phyloP scores from a whole-genome alignment of 2,113 vertebrate genomes.

The Centrocercus urophasianus region DNA sequence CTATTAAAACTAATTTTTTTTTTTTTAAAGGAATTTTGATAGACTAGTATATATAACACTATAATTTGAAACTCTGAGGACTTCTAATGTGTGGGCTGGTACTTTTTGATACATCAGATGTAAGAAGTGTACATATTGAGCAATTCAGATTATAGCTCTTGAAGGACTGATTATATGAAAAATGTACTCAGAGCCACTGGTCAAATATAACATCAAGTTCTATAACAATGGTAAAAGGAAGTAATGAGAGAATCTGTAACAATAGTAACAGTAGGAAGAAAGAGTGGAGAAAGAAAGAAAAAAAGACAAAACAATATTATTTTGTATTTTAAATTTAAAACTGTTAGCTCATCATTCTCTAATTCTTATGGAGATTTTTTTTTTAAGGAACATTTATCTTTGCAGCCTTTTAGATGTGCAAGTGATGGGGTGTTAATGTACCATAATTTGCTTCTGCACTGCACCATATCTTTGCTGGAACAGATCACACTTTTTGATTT shows the following conservation, averaged over 20 bases:
- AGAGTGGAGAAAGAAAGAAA: not conserved
- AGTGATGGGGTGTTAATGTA: constrained; percentile 42
- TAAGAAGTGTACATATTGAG: not conserved
- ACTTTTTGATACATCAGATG: not conserved
- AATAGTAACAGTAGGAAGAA: not conserved
- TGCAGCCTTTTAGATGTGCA: not conserved
- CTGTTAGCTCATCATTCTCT: not conserved
- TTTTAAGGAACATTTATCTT: constrained; percentile 32
- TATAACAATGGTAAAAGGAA: not conserved
- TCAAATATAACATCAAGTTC: not conserved
- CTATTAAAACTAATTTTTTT: not conserved
- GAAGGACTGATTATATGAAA: not conserved
- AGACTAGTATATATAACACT: not conserved
- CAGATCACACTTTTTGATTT: constrained; percentile 26
- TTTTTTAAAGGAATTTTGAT: not conserved
- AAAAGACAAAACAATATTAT: not conserved
- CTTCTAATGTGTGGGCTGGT: not conserved
- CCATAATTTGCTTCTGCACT: constrained; percentile 24
- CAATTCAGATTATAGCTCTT: not conserved
- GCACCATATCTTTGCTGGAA: constrained; percentile 40
- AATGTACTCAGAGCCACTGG: not conserved
- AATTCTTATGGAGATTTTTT: not conserved
- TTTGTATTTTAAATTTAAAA: constrained; percentile 16
- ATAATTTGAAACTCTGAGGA: not conserved
- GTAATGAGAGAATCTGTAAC: not conserved